Evolutionary conservation across 2,888 invertebrate species (phyloP), one percentile per base, ranked within the genome.

Genomic region (Geotrupes spiniger): DNA sequence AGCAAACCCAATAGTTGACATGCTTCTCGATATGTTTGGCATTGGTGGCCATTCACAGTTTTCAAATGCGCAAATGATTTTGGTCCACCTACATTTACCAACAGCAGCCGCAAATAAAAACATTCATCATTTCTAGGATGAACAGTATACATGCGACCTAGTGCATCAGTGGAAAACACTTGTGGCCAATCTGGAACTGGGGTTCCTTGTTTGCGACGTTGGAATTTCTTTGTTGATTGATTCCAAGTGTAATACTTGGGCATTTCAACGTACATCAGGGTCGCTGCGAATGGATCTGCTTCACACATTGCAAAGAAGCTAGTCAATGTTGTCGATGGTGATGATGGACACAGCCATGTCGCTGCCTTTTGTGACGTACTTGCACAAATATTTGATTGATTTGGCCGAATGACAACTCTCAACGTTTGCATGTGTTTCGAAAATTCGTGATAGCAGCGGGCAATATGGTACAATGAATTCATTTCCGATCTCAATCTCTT

Each of bases 331-430:
- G 52, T 42, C 17, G 12, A 8, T 36, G 53, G 40, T 15, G 52
- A 41, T 27, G 28, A 12, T 21, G 52, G 36, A 58, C 17, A 55
- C 51, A 17, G 56, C 56, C 51, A 42, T 44, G 48, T 61, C 57
- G 45, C 51, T 57, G 4, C 59, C 58, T 56, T 63, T 63, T n/a
- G 48, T 53, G 3, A 61, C 56, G 52, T 62, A 61, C 54, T 70
- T 70, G 53, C 65, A 69, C 52, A 71, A 61, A 50, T 69, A 71
- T 60, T 71, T 70, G 15, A 71, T 69, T 5, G 62, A 54, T 43
- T 70, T 68, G 1, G 58, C 57, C 1, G 71, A 73, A 57, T 61
- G 63, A 48, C 73, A 75, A 38, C 36, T 53, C 44, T 71, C 64
- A 27, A 68, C 64, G 48, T 68, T 69, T 15, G 63, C 60, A 44